Evolutionary conservation across 2,113 vertebrate genomes (phyloP).

Genomic region (Hemiprocne comata): DNA sequence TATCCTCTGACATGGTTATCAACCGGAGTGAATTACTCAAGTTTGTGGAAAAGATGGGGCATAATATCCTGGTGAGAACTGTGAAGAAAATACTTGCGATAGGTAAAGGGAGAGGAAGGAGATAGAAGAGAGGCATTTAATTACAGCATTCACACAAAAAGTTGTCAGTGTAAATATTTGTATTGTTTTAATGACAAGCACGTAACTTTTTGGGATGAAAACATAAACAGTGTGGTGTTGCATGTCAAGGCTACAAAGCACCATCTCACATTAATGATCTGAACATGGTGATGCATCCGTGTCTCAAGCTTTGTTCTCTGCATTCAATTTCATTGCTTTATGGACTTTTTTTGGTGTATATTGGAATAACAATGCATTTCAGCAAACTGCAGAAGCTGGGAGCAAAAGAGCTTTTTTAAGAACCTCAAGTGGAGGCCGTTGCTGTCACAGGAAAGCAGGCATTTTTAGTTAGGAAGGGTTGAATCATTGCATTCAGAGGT

Average conservation of each 20-base stretch:
- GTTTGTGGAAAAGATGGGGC: neutral
- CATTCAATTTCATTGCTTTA: neutral
- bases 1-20: neutral
- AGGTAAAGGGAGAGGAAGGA: neutral
- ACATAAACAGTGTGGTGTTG: neutral
- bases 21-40: neutral
- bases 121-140: neutral
- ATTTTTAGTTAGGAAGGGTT: neutral
- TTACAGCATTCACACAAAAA: neutral
- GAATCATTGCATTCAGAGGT: neutral
- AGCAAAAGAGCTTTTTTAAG: neutral
- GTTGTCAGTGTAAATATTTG: neutral
- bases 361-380: neutral
- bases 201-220: neutral
- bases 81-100: slow-evolving; percentile 8
- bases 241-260: neutral
- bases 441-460: neutral
- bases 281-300: neutral
- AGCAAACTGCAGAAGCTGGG: neutral
- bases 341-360: neutral
- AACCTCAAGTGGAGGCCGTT: neutral
- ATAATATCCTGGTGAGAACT: neutral
- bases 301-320: neutral
- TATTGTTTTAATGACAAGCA: neutral
- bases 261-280: neutral